Evolutionary conservation across 2,888 invertebrate genomes (phyloP), one percentile per base, ranked within the genome.

Genomic region (Himalopsyche kuldschensis): DNA sequence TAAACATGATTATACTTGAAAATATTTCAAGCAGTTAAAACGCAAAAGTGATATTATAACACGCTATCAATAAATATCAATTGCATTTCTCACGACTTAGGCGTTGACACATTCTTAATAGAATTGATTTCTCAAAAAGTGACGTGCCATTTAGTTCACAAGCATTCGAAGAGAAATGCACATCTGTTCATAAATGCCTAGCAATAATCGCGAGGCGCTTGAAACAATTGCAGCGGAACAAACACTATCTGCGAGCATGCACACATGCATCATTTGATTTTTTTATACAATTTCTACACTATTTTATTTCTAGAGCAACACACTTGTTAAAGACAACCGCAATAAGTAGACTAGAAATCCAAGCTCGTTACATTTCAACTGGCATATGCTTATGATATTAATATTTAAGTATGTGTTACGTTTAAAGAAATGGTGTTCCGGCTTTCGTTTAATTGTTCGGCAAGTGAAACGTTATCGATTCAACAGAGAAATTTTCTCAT

Each of bases 341-440:
- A 69, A 47, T 78, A 85, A 85, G 79, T 85, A 80, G 85, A 85
- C 81, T 82, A 82, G 85, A 85, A 85, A 85, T 80, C 82, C 48
- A 63, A 20, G 75, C 84, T 80, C 82, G 69, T 79, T 75, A 55
- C 77, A 17, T 30, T 20, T 55, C 47, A 75, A 17, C 24, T 79
- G 20, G 46, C 41, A 79, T 79, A 79, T 69, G 82, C 31, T 78
- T 81, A 81, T 63, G 35, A 41, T 55, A 20, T 47, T 46, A 76
- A 81, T 63, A 31, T 79, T 82, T 80, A 63, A 84, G 82, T 84
- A 48, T 27, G 47, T 55, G 76, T 30, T 78, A 48, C 48, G 69
- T n/a, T 77, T 48, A 20, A 41, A 32, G 10, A 32, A 32, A 83
- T 81, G 27, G 82, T 82, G 35, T 75, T 82, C 82, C 63, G 78